Evolutionary conservation across 2,888 invertebrate genomes (phyloP).

Genomic region (Cyrtodaria siliqua): DNA sequence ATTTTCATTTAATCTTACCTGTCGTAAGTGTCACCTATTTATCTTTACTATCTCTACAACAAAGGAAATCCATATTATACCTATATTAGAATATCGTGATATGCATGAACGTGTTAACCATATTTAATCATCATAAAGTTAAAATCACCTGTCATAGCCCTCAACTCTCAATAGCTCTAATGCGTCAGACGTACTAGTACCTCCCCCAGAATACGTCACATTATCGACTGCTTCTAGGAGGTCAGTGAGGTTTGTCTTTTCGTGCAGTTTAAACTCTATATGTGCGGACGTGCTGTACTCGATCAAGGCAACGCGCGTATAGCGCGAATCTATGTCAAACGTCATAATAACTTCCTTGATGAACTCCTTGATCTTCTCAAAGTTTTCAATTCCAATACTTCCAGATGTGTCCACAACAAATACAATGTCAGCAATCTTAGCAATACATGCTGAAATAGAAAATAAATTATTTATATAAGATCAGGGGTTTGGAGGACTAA

Average conservation of each 20-base stretch:
- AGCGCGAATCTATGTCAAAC: constrained; percentile 43
- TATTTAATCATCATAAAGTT: too few species aligned
- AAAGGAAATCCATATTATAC: too few species aligned
- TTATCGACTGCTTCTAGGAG: constrained; percentile 57
- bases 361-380: constrained; percentile 51
- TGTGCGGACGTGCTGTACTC: constrained; percentile 61
- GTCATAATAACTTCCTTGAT: constrained; percentile 54
- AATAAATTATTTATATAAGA: too few species aligned
- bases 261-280: constrained; percentile 69
- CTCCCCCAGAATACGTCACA: constrained; percentile 62
- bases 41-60: too few species aligned
- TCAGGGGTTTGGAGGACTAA: too few species aligned
- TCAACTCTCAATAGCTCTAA: constrained; percentile 60
- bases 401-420: constrained; percentile 63
- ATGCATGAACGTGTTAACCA: too few species aligned
- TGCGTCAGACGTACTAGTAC: constrained; percentile 75
- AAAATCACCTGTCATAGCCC: constrained; percentile 63
- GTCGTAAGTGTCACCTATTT: too few species aligned
- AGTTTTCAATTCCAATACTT: constrained; percentile 58
- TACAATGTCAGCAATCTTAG: constrained; percentile 58
- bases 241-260: constrained; percentile 53
- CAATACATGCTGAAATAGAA: constrained; percentile 59
- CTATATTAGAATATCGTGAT: too few species aligned
- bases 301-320: constrained; percentile 59
- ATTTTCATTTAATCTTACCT: too few species aligned